Base-by-base conservation (phyloP, 2,113 vertebrate species). In the Petrocephalus zakoni region DNA sequence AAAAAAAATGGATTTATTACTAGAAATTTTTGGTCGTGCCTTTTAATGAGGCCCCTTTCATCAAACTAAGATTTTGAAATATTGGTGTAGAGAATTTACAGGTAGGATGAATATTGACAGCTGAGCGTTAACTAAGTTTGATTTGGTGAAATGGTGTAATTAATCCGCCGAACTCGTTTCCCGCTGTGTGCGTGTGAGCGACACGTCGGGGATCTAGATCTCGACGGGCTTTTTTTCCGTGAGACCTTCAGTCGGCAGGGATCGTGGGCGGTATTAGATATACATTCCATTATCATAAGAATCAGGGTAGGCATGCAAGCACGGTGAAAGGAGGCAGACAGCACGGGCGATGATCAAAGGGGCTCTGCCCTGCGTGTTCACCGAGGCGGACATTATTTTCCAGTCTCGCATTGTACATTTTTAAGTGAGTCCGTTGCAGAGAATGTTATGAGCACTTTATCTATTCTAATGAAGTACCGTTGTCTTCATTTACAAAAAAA, bases 201-300 rank as follows among this genome's bases (percentile, higher is more conserved):
- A 78, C 34, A 78, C 72, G 13, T n/a, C 29, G 42, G 72, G 5
- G 34, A 78, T 42, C 25, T 42, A 8, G 34, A 83, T 42, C 78
- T 75, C n/a, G 29, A 7, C n/a, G 64, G 9, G 4, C 61, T 37
- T 75, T 75, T 75, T 75, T 37, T 42, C 81, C 46, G 81, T 10
- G 81, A 86, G 52, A 37, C n/a, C n/a, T 56, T 37, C 84, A 56
- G 19, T 56, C 84, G 13, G 47, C 64, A 53, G n/a, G 49, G 25
- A 29, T n/a, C 49, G 49, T 29, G 87, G 19, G 42, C n/a, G 49
- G 68, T 51, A 75, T 88, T 51, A 78, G 51, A 34, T 53, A 52
- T 25, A 25, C 86, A 87, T 85, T 22, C 10, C 22, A 85, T 85
- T 85, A 85, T 53, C 83, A 85, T 86, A 55, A 86, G 84, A 42